Evolutionary conservation across 2,888 invertebrate genomes (phyloP), one percentile per base, ranked within the genome.

Genomic region (Rhyacophila evoluta): DNA sequence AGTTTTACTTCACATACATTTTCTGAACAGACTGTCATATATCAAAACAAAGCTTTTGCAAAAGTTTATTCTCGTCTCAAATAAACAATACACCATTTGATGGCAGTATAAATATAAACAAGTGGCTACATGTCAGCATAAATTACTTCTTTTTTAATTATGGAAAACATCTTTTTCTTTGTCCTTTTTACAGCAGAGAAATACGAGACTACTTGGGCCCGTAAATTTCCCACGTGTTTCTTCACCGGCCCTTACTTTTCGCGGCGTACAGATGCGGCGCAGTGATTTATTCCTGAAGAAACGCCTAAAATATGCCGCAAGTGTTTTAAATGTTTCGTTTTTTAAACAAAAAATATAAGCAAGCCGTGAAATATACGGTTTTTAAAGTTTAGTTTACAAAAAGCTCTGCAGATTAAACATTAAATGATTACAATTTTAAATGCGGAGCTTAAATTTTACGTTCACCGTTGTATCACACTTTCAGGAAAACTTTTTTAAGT

Each of bases 121-220:
- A n/a, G 39, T 12, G 39, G 12, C 39, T 39, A 12, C 15, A 55
- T 10, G 55, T 2, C 55, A n/a, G 55, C 19, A 55, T 55, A 55
- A 55, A 55, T 55, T 55, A 55, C 19, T 55, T 2, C 55, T 15
- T 12, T 55, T 55, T 55, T 55, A 55, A 55, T 55, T 55, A 55
- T 19, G 25, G 19, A 55, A 55, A 12, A 19, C 55, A 55, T 0
- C 55, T 55, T 25, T 19, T 55, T 25, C 55, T 12, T 19, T 55
- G 55, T 55, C 55, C 19, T 55, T 55, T 55, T 55, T 55, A 15
- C 55, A 55, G 15, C 19, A 55, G 15, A 55, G 77, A 77, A 77
- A 77, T 77, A 73, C 73, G 73, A 77, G 68, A 68, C 77, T 29
- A 37, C 29, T 67, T 77, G 72, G 27, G 33, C 73, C n/a, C 69